A percentile compares a stretch with the other conserved stretches of the same genome.
phyloP scores from a whole-genome alignment of 2,797 vertebrate species.

The Sebastes diaconus region DNA sequence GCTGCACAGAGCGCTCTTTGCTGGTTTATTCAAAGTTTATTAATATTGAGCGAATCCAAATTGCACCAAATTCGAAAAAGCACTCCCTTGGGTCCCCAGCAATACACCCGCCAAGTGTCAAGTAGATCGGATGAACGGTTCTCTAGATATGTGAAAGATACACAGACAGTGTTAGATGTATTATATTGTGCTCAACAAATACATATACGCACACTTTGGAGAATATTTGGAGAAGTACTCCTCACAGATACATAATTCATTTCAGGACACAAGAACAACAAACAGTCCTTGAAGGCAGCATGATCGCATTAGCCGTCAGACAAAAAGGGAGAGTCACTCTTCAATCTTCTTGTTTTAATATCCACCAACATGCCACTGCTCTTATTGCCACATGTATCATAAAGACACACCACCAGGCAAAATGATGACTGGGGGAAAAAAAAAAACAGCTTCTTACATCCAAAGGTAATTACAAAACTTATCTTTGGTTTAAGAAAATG shows the following conservation, averaged over 20 bases:
- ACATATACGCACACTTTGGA: background rate
- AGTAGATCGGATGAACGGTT: background rate
- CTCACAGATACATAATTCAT: background rate
- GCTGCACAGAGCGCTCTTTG: background rate
- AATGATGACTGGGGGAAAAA: slow-evolving; percentile 7
- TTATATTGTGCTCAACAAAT: background rate
- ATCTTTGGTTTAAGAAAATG: slow-evolving; percentile 2
- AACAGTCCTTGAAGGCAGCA: background rate
- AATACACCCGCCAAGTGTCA: too few relatives aligned
- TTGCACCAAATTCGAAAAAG: background rate
- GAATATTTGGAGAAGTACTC: background rate
- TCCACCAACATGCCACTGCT: background rate
- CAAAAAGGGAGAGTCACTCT: background rate
- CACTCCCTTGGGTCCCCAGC: too few relatives aligned
- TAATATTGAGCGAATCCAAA: background rate
- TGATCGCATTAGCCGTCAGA: background rate
- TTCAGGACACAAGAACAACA: background rate
- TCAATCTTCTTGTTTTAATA: slow-evolving; percentile 1
- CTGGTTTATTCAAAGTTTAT: background rate
- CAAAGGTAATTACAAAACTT: slow-evolving; percentile 36
- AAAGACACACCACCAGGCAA: background rate
- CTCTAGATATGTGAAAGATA: background rate
- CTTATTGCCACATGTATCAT: background rate
- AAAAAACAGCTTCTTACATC: slow-evolving; percentile 15
- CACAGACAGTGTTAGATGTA: background rate